Evolutionary conservation across 1,140 invertebrate species (phyloP), one percentile per base, ranked within the genome.

Genomic region (Trichogramma pretiosum): DNA sequence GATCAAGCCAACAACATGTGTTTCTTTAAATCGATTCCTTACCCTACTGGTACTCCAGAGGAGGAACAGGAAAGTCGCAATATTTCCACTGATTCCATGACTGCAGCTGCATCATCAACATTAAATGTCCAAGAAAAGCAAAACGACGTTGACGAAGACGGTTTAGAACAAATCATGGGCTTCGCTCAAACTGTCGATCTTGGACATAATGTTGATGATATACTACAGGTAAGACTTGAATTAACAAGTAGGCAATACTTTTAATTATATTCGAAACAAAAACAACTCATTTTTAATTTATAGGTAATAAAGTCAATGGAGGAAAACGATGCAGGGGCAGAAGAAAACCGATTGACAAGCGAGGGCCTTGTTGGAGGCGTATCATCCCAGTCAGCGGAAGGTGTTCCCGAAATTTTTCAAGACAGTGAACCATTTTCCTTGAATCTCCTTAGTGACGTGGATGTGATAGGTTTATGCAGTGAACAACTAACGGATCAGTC

Each of bases 1-100:
- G 80, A 81, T 62, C 74, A 79, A 66, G 63, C 68, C 54, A 68
- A 75, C 62, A 78, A 77, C 57, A 84, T 84, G 81, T 81, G 82
- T 56, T 73, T 74, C 54, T 55, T 67, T 45, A 72, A 70, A 63
- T 61, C 62, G 37, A 62, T 33, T n/a, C n/a, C n/a, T n/a, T n/a
- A n/a, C 48, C 55, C 37, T 52, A 53, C n/a, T n/a, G n/a, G n/a
- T n/a, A n/a, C n/a, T n/a, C n/a, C n/a, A n/a, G n/a, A n/a, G n/a
- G n/a, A n/a, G n/a, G n/a, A n/a, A n/a, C n/a, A n/a, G n/a, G n/a
- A n/a, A n/a, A n/a, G n/a, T n/a, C n/a, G n/a, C n/a, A n/a, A n/a
- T n/a, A n/a, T n/a, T n/a, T n/a, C n/a, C n/a, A n/a, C n/a, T n/a
- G n/a, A n/a, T n/a, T n/a, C n/a, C n/a, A n/a, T n/a, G n/a, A n/a